A percentile compares a stretch with the other conserved stretches of the same genome.
These are phyloP conservation scores for Mixornis gularis DNA, from an alignment of 2,113 vertebrate genomes.

Conservation along the genomic window DNA sequence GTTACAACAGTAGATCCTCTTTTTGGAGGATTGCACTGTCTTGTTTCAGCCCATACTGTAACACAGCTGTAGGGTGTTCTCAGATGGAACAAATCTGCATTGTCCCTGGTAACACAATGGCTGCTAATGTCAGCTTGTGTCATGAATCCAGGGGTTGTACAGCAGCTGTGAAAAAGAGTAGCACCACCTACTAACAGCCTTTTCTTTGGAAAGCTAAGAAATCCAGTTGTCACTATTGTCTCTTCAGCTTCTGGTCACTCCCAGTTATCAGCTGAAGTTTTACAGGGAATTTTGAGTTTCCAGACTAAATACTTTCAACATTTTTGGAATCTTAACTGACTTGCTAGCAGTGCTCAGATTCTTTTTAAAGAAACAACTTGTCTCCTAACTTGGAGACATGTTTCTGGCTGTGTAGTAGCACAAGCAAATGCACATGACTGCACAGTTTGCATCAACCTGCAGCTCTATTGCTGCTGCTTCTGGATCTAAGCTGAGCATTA, in stretches of 20 bases:
- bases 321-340: slow-evolving; percentile 38
- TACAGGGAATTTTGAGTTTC: neutral
- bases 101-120: neutral
- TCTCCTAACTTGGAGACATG: neutral
- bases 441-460: neutral
- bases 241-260: neutral
- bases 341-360: neutral
- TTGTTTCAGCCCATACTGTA: neutral
- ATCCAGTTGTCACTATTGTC: neutral
- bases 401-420: neutral
- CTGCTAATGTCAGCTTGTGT: neutral
- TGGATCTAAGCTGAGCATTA: neutral
- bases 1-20: neutral
- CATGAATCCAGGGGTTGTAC: neutral
- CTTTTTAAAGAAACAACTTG: slow-evolving; percentile 44
- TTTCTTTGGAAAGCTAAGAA: neutral
- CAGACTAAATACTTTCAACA: neutral
- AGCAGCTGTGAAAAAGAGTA: neutral
- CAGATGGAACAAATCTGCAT: neutral
- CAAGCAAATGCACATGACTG: neutral
- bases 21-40: neutral
- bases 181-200: neutral
- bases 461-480: neutral
- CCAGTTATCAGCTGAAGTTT: neutral
- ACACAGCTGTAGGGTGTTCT: neutral